Base-by-base conservation (phyloP, 2,113 vertebrate genomes). In the Pterophyllum scalare region DNA sequence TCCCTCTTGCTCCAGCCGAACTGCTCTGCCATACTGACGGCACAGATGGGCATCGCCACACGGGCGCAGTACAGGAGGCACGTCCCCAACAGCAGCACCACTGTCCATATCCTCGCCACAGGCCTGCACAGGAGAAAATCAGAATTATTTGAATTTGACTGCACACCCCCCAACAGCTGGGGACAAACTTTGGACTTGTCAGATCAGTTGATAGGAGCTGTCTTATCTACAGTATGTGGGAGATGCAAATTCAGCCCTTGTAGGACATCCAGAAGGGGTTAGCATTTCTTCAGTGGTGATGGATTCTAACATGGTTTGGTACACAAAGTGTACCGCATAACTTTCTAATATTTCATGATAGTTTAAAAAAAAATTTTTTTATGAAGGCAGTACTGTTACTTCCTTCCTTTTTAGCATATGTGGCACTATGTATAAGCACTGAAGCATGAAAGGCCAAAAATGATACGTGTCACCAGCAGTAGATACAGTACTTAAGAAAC, bases 1-100 rank as follows among this genome's bases (percentile, higher is more conserved):
- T 99, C 97, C 70, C 95, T 97, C 95, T 98, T 99, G 95, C 95
- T 97, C 98, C 98, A 99, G 77, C 82, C 60, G 40, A 99, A 99
- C 95, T 94, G 87, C 52, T 96, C 94, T 35, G 97, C 97, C 94
- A 99, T 96, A 87, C 96, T 95, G 14, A 97, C 94, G 0, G 96
- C 92, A 11, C 97, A 99, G 94, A 99, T 96, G 28, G 98, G 97
- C 96, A 97, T 96, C 0, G 97, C 95, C 87, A 97, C 97, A 0
- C 98, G 96, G 85, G 97, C 94, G 0, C 98, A 99, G 95, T 99
- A 99, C 3, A 99, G 96, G 80, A 99, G 95, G 88, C 98, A 98
- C 0, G 98, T 99, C 82, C 98, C 98, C 62, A 98, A 89, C 79
- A 99, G 96, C 82, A 99, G 91, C 76, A 97, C 94, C 87, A 86